Evolutionary conservation across 2,888 invertebrate genomes (phyloP).

Genomic region (Xylophagus ater): DNA sequence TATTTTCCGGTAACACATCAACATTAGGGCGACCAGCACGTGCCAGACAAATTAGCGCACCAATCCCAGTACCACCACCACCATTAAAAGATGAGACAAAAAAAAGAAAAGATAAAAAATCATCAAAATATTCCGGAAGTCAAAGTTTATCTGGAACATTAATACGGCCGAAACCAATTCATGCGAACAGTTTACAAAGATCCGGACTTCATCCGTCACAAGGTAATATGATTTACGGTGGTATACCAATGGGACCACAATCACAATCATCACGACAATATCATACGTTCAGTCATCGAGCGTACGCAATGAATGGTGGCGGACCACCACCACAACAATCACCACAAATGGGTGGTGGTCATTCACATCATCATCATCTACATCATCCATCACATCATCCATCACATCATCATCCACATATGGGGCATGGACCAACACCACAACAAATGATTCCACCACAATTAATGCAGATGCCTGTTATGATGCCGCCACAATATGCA

Average conservation of each 20-base stretch:
- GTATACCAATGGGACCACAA: conserved; percentile 21
- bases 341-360: conserved; percentile 30
- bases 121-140: conserved; percentile 33
- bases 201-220: conserved; percentile 26
- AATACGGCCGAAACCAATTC: conserved; percentile 38
- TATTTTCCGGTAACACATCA: conserved; percentile 43
- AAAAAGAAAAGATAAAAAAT: conserved; percentile 44
- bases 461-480: conserved; percentile 37
- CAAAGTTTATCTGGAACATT: conserved; percentile 39
- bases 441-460: conserved; percentile 33
- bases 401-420: conserved; percentile 27
- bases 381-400: conserved; percentile 24
- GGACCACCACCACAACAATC: conserved; percentile 25
- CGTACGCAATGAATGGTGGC: conserved; percentile 21
- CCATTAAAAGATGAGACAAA: conserved; percentile 59
- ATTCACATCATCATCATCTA: conserved; percentile 31
- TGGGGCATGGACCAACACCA: conserved; percentile 37
- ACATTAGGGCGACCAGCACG: conserved; percentile 54
- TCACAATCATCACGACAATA: conserved; percentile 35
- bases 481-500: conserved; percentile 47
- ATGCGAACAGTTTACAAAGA: conserved; percentile 32
- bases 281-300: conserved; percentile 44
- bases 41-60: conserved; percentile 69
- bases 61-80: conserved; percentile 75
- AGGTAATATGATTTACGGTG: conserved; percentile 41